Evolutionary conservation across 2,797 vertebrate species (phyloP).

Genomic region (Margarornis squamiger): DNA sequence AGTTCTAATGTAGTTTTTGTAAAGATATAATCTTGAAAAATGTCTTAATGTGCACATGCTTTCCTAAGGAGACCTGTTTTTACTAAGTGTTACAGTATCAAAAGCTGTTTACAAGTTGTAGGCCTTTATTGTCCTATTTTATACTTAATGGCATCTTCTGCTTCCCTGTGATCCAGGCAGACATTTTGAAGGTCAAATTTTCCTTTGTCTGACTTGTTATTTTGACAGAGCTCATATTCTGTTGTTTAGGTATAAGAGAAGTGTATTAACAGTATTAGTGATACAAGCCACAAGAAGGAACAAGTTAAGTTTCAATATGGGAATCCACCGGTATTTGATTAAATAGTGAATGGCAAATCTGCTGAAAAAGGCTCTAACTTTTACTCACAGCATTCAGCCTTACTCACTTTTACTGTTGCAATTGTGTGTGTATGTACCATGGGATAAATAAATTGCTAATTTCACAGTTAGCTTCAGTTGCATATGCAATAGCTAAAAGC

Average conservation of each 20-base stretch:
- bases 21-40: neutral
- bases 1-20: neutral
- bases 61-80: neutral
- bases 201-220: neutral
- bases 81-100: neutral
- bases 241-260: neutral
- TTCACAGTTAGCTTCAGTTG: slow-evolving; percentile 45
- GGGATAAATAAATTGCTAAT: slow-evolving; percentile 50
- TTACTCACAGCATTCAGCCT: neutral
- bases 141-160: neutral
- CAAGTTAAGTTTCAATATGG: neutral
- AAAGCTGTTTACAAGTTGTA: neutral
- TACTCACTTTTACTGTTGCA: neutral
- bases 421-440: neutral
- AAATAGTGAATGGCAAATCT: neutral
- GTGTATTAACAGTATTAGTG: neutral
- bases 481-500: slow-evolving; percentile 32
- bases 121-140: neutral
- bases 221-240: neutral
- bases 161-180: neutral
- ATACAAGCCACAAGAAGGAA: neutral
- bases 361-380: neutral
- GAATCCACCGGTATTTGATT: neutral
- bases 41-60: neutral
- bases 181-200: neutral